Evolutionary conservation across 2,113 vertebrate species (phyloP).

Genomic region (Rhizomys pruinosus): DNA sequence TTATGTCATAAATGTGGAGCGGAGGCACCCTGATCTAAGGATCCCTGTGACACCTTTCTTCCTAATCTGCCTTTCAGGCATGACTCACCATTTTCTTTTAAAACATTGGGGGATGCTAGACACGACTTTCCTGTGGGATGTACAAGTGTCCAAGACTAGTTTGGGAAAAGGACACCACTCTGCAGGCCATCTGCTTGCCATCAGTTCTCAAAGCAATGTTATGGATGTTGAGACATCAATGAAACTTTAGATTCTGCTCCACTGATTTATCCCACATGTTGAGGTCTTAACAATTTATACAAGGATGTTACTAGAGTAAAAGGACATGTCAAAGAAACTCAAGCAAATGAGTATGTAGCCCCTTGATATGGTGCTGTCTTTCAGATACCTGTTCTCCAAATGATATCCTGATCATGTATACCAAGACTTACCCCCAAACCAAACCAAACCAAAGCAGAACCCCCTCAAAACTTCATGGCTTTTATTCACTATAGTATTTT

Average conservation of each 20-base stretch:
- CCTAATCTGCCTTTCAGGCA: neutral
- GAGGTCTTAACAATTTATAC: conserved; percentile 1
- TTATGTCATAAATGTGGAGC: neutral
- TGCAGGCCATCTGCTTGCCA: neutral
- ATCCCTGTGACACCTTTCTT: conserved; percentile 14
- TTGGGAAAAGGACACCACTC: neutral
- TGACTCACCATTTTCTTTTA: conserved; percentile 51
- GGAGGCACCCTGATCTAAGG: neutral
- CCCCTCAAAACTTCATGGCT: neutral
- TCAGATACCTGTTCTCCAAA: neutral
- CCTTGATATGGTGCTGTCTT: neutral
- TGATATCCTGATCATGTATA: neutral
- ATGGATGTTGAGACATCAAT: neutral
- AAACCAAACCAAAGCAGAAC: neutral
- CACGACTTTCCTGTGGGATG: conserved; percentile 27
- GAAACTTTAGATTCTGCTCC: conserved; percentile 20
- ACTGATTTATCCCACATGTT: neutral
- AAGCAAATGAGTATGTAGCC: neutral
- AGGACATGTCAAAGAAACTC: neutral
- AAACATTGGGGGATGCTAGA: conserved; percentile 45
- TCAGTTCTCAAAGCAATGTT: neutral
- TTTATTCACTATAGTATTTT: neutral
- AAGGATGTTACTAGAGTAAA: neutral
- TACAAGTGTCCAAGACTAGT: neutral
- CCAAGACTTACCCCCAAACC: neutral